These are phyloP conservation scores for Scolopax rusticola DNA, from an alignment of 2,797 vertebrate species.

Conservation along the genomic window DNA sequence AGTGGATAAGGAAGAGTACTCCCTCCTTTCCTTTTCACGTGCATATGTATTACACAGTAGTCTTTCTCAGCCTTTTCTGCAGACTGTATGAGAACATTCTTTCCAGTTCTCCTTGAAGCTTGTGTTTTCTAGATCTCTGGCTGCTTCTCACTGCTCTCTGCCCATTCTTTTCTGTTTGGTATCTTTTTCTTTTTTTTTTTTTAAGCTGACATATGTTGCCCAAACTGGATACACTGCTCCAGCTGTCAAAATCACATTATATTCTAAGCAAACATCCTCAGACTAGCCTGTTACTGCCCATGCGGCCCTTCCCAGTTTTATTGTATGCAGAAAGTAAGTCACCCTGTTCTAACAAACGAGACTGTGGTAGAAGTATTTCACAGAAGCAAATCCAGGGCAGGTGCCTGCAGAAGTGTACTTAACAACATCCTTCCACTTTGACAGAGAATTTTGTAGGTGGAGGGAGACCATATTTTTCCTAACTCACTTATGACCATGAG, in stretches of 20 bases:
- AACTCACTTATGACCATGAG: neutral
- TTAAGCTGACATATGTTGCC: neutral
- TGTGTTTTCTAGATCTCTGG: neutral
- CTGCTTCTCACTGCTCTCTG: neutral
- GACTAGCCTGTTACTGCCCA: neutral
- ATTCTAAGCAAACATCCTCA: neutral
- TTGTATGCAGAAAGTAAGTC: neutral
- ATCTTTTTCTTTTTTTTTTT: neutral
- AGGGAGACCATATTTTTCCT: slow-evolving; percentile 8
- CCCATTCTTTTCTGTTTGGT: neutral
- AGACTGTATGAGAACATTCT: neutral
- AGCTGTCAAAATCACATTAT: neutral
- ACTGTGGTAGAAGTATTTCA: neutral
- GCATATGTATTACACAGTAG: accelerated
- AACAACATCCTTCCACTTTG: neutral
- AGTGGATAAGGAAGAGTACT: neutral
- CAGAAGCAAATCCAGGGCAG: slow-evolving; percentile 27
- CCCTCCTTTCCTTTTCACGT: neutral
- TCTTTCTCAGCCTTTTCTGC: neutral
- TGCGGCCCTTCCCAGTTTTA: neutral
- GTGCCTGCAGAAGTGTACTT: slow-evolving; percentile 26
- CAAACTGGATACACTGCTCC: neutral
- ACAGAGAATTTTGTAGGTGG: slow-evolving; percentile 25
- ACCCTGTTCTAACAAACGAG: neutral
- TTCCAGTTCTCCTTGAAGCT: neutral